Evolutionary conservation across 1,140 invertebrate species (phyloP).

Genomic region (Ctenoplectra terminalis): DNA sequence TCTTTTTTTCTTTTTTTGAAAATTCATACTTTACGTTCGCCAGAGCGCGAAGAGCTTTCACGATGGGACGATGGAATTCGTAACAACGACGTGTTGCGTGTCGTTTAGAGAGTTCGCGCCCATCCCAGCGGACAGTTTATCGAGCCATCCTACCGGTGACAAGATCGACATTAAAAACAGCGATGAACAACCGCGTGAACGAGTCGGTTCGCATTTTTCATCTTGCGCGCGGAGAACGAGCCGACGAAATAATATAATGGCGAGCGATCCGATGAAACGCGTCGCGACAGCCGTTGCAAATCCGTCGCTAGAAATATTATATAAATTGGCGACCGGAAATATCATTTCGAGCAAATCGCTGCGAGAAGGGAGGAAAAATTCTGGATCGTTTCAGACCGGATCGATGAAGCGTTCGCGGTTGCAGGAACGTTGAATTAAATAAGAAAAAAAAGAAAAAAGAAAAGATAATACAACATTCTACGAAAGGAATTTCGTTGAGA

Average conservation of each 20-base stretch:
- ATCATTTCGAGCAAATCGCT: background rate
- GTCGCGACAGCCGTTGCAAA: background rate
- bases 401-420: no score
- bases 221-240: background rate
- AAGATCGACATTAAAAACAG: conserved; percentile 19
- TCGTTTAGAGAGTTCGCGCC: background rate
- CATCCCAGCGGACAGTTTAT: conserved; percentile 2
- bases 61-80: background rate
- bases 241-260: conserved; percentile 27
- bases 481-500: no score
- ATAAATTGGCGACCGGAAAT: conserved; percentile 4
- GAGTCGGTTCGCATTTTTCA: background rate
- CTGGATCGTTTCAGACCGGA: background rate
- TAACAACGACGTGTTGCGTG: conserved; percentile 1
- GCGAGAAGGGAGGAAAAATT: background rate
- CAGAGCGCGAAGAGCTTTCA: background rate
- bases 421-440: no score
- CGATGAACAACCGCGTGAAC: background rate
- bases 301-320: background rate
- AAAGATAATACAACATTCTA: no score
- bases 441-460: no score
- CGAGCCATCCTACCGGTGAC: background rate
- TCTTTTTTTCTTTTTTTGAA: no score
- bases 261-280: background rate
- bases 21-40: background rate